Base-by-base conservation (phyloP, 2,797 vertebrate species). In the Diplodus puntazzo region DNA sequence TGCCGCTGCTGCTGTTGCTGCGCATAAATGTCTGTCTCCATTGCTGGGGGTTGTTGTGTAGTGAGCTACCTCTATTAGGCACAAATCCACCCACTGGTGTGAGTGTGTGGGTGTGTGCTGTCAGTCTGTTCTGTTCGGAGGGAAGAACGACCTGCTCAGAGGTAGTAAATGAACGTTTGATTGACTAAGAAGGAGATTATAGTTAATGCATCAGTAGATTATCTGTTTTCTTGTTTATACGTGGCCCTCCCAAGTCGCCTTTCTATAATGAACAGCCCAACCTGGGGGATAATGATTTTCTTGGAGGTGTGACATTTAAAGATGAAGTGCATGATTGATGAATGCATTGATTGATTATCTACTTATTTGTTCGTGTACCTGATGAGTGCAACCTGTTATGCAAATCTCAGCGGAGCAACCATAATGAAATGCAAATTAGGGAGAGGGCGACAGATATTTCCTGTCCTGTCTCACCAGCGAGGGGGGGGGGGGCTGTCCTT, bases 391-490 rank as follows among this genome's bases (percentile, higher is more conserved):
- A 89, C 89, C 87, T 90, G 89, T 88, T 92, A 91, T 92, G 89
- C 89, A 92, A 91, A 92, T 92, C 74, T 59, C 76, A 1, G 12
- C 67, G 86, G 81, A 88, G 73, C 80, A 58, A 72, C 86, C 69
- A 45, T 94, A 87, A 92, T 93, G 89, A 94, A 93, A 94, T 92
- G 90, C 90, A 94, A 93, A 94, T 93, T 81, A 89, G 82, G 64
- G 77, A 65, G 80, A 74, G 46, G 12, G 79, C 62, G 39, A 75
- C 58, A 78, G 77, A 88, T 85, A 80, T 81, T 87, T 87, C 86
- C 80, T 79, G 80, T 73, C 64, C 64, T 39, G 68, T 83, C 58
- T 89, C 63, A 14, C 52, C 20, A 9, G 67, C 5, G 42, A 11
- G n/a, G n/a, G n/a, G n/a, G 14, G 71, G 69, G 72, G 59, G 69